These are phyloP conservation scores for Drosophila malerkotliana DNA, from an alignment of 1,140 invertebrate genomes.

Conservation along the genomic window DNA sequence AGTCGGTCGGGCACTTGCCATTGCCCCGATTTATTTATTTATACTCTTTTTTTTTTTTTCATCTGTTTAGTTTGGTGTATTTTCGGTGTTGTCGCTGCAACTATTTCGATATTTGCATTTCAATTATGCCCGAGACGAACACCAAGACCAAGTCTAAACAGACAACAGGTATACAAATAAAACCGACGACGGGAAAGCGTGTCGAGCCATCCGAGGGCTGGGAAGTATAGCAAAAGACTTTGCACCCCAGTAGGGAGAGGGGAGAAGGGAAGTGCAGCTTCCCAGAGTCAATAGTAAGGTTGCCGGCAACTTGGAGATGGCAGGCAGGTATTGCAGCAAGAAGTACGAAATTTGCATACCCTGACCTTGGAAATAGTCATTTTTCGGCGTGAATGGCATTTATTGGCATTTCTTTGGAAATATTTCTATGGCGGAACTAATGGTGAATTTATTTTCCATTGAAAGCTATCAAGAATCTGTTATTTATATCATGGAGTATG, in stretches of 20 bases:
- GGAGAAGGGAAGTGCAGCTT: conserved; percentile 4
- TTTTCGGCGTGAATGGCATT: background rate
- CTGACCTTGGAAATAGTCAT: conserved; percentile 4
- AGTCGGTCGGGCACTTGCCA: conserved; percentile 28
- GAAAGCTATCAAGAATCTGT: no score
- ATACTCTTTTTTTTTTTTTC: background rate
- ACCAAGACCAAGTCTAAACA: conserved; percentile 51
- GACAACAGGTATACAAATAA: conserved; percentile 59
- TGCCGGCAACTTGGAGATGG: conserved; percentile 4
- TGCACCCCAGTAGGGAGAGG: no score
- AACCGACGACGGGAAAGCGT: conserved; percentile 35
- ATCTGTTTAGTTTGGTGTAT: conserved; percentile 3
- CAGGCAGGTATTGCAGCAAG: background rate
- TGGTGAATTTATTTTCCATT: no score
- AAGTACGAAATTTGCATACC: conserved; percentile 21
- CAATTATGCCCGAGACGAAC: conserved; percentile 45
- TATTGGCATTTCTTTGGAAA: background rate
- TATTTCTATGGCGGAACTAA: background rate
- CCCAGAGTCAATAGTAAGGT: conserved; percentile 38
- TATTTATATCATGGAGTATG: no score
- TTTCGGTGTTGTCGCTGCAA: conserved; percentile 18
- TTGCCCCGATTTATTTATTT: conserved; percentile 4
- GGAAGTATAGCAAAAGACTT: background rate
- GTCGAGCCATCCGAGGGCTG: conserved; percentile 10
- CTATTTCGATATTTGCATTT: conserved; percentile 49